Evolutionary conservation across 2,888 invertebrate genomes (phyloP).

Genomic region (Lydus trimaculatus): DNA sequence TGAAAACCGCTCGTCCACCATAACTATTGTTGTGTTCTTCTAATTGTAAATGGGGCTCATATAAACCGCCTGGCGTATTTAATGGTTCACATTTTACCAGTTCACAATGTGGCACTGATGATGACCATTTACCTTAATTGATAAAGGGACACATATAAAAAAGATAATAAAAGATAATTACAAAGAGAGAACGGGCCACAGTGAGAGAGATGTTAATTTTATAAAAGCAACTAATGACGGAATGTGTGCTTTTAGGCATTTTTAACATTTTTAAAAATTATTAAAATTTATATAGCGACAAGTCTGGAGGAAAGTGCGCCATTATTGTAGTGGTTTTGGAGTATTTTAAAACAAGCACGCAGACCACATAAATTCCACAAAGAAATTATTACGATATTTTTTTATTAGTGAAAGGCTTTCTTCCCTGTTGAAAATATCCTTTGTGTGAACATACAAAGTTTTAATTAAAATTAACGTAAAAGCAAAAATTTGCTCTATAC

Average conservation of each 20-base stretch:
- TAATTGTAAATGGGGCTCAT: constrained; percentile 76
- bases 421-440: background rate
- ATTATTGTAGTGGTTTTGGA: background rate
- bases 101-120: constrained; percentile 75
- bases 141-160: background rate
- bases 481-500: background rate
- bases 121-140: constrained; percentile 77
- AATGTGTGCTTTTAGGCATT: background rate
- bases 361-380: background rate
- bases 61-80: constrained; percentile 68
- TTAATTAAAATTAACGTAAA: background rate
- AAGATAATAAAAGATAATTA: background rate
- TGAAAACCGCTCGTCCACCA: constrained; percentile 81
- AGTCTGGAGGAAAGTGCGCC: background rate
- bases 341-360: background rate
- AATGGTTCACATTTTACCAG: constrained; percentile 80
- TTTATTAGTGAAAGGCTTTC: background rate
- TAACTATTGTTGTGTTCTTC: constrained; percentile 83
- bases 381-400: background rate
- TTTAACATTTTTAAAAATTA: background rate
- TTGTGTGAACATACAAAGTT: background rate
- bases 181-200: background rate
- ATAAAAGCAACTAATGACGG: background rate
- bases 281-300: background rate
- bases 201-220: background rate